Percentiles rank a stretch among this genome's conserved stretches.
These are phyloP conservation scores for Micromussa lordhowensis DNA, from an alignment of 92 coral and sea anemone genomes.

Conservation along the genomic window DNA sequence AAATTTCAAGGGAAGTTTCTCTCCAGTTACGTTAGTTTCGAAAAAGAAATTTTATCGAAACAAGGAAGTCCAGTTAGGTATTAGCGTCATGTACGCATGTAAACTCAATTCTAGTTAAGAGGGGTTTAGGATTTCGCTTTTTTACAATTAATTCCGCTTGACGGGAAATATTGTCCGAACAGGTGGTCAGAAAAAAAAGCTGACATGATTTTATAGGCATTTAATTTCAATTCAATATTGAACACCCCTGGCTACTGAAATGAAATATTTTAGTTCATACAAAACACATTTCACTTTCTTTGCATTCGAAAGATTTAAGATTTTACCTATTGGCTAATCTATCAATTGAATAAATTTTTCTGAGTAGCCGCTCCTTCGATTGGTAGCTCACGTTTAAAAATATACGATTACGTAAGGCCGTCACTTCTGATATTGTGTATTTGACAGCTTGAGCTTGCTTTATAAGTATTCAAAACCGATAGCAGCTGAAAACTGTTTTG, in stretches of 20 bases:
- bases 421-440: not conserved
- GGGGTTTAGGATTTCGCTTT: not conserved
- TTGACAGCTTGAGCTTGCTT: not conserved
- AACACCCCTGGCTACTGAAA: not conserved
- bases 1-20: not conserved
- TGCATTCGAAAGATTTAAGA: not conserved
- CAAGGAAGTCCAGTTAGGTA: not conserved
- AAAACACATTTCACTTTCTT: not conserved
- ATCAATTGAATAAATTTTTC: not conserved
- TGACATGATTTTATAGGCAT: not conserved
- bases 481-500: not conserved
- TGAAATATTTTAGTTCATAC: not conserved
- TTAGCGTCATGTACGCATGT: not conserved
- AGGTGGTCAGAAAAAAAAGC: not conserved
- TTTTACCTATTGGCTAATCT: not conserved
- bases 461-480: not conserved
- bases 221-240: not conserved
- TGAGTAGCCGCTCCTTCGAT: not conserved
- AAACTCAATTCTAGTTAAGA: not conserved
- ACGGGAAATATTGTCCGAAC: not conserved
- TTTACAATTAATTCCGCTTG: not conserved
- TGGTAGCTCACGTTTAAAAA: not conserved
- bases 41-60: not conserved
- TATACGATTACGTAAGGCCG: not conserved
- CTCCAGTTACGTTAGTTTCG: not conserved